Evolutionary conservation across 2,797 vertebrate species (phyloP).

Genomic region (Sebastes cheni): DNA sequence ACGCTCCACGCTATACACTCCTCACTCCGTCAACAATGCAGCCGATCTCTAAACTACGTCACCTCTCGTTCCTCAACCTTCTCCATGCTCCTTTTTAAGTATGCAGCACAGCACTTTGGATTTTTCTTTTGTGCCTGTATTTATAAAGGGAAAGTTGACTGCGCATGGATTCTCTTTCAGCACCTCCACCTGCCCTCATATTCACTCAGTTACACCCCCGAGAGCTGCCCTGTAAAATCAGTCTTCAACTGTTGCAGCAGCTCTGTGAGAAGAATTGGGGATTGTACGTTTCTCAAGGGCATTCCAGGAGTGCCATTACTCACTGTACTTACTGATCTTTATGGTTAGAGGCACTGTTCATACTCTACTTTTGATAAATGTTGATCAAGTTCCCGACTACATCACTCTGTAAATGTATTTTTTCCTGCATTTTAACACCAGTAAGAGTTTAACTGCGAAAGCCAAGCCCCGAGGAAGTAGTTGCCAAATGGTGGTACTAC

Average conservation of each 20-base stretch:
- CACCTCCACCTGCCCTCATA: conserved; percentile 16
- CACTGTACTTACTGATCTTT: neutral
- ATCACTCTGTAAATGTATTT: neutral
- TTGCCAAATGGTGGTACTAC: too few relatives aligned
- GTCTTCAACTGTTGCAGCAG: conserved; percentile 17
- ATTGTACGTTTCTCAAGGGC: conserved; percentile 37
- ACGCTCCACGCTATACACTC: conserved; percentile 1
- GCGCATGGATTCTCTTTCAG: conserved; percentile 31
- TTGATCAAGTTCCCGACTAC: neutral
- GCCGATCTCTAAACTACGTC: conserved; percentile 24
- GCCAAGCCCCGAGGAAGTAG: too few relatives aligned
- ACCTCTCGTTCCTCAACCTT: conserved; percentile 13
- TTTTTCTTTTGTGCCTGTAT: conserved; percentile 23
- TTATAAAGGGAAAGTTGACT: conserved; percentile 37
- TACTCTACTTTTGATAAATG: neutral
- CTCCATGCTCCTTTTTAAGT: conserved; percentile 12
- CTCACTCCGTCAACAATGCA: conserved; percentile 25
- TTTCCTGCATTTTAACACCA: neutral
- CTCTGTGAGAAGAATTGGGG: conserved; percentile 17
- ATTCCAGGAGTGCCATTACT: conserved; percentile 10
- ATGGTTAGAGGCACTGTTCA: neutral
- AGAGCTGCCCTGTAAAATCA: conserved; percentile 44
- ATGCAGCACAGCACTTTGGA: neutral
- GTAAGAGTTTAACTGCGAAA: neutral
- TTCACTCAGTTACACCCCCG: conserved; percentile 13